Evolutionary conservation across 2,888 invertebrate species (phyloP).

Genomic region (Thymelicus sylvestris): DNA sequence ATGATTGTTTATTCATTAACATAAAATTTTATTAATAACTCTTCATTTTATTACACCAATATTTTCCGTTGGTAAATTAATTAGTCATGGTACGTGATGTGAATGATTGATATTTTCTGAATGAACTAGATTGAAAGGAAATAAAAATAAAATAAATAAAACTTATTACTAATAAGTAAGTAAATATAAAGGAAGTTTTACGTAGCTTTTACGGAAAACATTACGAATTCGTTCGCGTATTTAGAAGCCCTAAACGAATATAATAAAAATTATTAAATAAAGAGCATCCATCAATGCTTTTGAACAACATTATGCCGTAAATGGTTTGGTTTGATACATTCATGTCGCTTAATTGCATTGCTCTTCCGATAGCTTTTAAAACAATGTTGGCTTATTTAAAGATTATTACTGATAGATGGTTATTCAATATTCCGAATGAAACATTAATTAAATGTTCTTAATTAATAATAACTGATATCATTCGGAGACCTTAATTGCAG

Average conservation of each 20-base stretch:
- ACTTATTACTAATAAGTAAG: no score
- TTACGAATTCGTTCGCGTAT: not conserved
- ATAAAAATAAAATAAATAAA: no score
- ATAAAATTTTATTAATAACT: no score
- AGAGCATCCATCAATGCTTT: conserved; percentile 10
- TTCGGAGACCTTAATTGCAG: not conserved
- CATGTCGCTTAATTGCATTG: conserved; percentile 25
- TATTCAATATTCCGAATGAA: conserved; percentile 20
- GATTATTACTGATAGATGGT: conserved; percentile 16
- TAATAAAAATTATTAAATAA: not conserved
- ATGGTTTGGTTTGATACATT: conserved; percentile 19
- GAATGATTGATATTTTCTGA: no score
- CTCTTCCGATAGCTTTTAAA: conserved; percentile 25
- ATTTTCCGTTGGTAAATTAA: no score
- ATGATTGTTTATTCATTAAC: no score
- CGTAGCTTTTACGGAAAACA: no score
- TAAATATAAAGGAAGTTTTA: no score
- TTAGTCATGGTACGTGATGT: no score
- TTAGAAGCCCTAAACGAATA: not conserved
- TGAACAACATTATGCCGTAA: conserved; percentile 19
- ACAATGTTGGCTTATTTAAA: conserved; percentile 22
- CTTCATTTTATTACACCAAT: no score
- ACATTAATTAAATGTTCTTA: conserved; percentile 22
- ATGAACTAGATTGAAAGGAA: no score
- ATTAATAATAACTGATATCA: no score